phyloP scores from a whole-genome alignment of 1,140 invertebrate genomes.

The Dolichoris vasculosae region DNA sequence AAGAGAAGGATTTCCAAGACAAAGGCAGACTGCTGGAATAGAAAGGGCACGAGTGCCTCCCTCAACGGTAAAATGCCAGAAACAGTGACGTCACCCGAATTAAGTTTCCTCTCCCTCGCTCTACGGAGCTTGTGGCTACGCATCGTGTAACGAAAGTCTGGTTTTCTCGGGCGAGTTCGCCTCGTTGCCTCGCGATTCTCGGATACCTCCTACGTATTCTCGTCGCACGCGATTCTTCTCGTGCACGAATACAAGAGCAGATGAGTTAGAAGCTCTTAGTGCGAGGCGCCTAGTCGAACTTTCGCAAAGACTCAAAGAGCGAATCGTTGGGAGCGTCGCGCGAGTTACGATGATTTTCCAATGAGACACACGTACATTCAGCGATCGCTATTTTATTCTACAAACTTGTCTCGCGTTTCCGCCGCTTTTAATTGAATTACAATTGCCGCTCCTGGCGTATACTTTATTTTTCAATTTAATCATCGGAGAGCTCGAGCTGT shows the following conservation, averaged over 20 bases:
- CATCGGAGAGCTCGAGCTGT: neutral
- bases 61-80: constrained; percentile 47
- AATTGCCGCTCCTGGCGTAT: neutral
- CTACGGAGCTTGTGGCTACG: neutral
- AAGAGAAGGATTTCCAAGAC: constrained; percentile 15
- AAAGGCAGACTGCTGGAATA: neutral
- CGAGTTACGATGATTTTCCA: neutral
- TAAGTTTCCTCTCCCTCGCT: constrained; percentile 44
- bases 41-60: neutral
- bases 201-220: neutral
- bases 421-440: neutral
- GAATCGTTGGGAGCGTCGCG: neutral
- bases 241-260: neutral
- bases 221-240: neutral
- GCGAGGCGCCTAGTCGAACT: neutral
- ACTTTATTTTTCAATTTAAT: constrained; percentile 2
- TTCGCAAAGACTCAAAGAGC: neutral
- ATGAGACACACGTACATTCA: neutral
- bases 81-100: constrained; percentile 49
- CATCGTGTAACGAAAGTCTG: too few relatives aligned
- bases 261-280: neutral
- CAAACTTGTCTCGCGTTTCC: neutral
- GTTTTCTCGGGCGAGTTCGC: neutral
- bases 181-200: neutral
- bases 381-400: neutral